Conservation (phyloP, 37 sponge, comb jelly and placozoan species). For the Haliclona indistincta region DNA sequence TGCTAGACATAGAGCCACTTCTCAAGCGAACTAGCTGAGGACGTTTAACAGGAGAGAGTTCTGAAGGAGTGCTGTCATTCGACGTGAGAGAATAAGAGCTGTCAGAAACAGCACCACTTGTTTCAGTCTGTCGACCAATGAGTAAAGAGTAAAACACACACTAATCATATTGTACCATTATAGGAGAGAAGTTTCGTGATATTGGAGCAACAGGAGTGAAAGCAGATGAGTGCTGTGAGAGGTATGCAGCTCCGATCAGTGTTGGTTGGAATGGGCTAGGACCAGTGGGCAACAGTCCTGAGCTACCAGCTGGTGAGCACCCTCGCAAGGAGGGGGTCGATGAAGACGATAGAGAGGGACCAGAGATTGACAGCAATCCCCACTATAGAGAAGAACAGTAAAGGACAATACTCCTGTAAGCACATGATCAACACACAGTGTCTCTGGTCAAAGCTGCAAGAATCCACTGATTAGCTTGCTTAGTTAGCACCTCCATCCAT, state of each 20-base stretch:
- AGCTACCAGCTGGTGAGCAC: background rate
- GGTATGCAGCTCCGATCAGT: background rate
- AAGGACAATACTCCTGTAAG: background rate
- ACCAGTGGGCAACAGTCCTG: background rate
- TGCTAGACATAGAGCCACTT: too few species aligned
- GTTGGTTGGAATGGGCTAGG: conserved; percentile 4
- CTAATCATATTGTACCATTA: too few species aligned
- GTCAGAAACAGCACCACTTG: conserved; percentile 39
- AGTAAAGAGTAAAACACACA: background rate
- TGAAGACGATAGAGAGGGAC: background rate
- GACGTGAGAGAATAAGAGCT: background rate
- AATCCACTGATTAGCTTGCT: conserved; percentile 59
- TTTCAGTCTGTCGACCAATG: conserved; percentile 21
- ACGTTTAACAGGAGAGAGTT: background rate
- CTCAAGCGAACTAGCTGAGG: too few species aligned
- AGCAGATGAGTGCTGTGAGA: background rate
- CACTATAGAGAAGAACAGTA: conserved; percentile 26
- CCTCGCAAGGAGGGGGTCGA: background rate
- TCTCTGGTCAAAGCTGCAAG: conserved; percentile 38
- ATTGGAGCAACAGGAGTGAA: conserved; percentile 17
- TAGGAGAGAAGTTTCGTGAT: too few species aligned
- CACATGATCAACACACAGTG: conserved; percentile 26
- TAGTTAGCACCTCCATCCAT: conserved; percentile 77
- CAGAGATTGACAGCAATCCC: conserved; percentile 38
- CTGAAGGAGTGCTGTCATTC: background rate